phyloP scores from a whole-genome alignment of 2,888 invertebrate species.

The Cylloceria caligata region DNA sequence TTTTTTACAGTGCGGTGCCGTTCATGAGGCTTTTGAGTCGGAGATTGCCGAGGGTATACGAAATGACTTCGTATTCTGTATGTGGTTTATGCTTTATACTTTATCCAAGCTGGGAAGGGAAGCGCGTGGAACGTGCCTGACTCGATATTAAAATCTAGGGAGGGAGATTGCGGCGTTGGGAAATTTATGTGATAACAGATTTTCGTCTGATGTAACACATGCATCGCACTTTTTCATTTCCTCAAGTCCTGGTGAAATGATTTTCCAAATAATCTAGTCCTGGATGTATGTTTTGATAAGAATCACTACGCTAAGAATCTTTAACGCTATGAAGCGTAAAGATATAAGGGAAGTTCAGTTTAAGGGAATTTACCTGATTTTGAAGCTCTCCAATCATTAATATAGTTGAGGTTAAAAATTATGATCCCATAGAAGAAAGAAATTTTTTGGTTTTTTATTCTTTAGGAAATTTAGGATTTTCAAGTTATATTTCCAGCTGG shows the following conservation, averaged over 20 bases:
- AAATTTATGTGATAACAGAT: neutral
- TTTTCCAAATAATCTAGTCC: neutral
- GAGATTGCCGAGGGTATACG: conserved; percentile 11
- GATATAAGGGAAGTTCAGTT: too few species aligned
- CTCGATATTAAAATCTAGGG: conserved; percentile 28
- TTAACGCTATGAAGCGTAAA: neutral
- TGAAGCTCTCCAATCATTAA: too few species aligned
- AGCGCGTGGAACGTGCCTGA: neutral
- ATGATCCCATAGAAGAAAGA: neutral
- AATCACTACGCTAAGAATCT: too few species aligned
- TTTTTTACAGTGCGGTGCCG: neutral
- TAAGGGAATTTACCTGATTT: too few species aligned
- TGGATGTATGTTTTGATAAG: too few species aligned
- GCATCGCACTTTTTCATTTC: neutral
- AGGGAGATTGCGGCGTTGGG: neutral
- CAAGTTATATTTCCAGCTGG: neutral
- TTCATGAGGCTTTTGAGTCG: neutral
- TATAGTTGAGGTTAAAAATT: neutral
- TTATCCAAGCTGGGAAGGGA: neutral
- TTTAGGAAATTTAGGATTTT: conserved; percentile 2
- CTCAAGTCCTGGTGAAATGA: neutral
- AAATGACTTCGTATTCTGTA: conserved; percentile 46
- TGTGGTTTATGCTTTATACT: conserved; percentile 19
- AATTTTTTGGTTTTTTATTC: neutral
- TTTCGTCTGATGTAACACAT: conserved; percentile 12